These are phyloP conservation scores for Drosophila subsilvestris DNA, from an alignment of 2,888 invertebrate genomes.

Conservation along the genomic window DNA sequence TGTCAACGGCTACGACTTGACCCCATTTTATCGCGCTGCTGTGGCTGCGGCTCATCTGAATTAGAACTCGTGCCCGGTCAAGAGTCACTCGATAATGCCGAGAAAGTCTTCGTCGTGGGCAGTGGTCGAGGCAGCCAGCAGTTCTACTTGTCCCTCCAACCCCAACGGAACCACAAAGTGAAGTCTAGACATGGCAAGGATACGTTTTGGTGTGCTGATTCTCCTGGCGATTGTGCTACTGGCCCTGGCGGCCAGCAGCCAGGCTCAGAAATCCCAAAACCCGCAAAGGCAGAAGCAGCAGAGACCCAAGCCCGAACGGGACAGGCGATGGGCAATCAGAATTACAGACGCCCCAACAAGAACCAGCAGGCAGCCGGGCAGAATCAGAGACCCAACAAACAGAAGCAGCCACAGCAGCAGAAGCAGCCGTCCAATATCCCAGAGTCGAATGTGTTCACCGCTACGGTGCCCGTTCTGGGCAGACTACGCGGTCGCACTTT, in stretches of 20 bases:
- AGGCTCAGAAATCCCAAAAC: constrained; percentile 46
- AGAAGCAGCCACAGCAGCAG: constrained; percentile 19
- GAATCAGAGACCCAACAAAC: constrained; percentile 23
- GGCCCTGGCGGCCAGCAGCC: constrained; percentile 37
- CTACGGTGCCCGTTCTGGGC: constrained; percentile 73
- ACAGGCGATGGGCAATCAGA: constrained; percentile 13
- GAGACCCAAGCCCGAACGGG: constrained; percentile 29
- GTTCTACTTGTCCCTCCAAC: constrained; percentile 45
- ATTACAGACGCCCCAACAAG: constrained; percentile 43
- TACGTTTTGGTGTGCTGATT: constrained; percentile 42
- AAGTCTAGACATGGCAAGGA: constrained; percentile 49
- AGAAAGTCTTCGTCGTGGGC: constrained; percentile 72
- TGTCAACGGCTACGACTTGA: constrained; percentile 44
- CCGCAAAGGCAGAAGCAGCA: constrained; percentile 44
- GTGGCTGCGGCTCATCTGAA: constrained; percentile 46
- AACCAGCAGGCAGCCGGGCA: constrained; percentile 26
- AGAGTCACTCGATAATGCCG: constrained; percentile 57
- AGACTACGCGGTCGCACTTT: constrained; percentile 74
- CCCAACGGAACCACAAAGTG: constrained; percentile 28
- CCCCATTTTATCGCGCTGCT: constrained; percentile 47
- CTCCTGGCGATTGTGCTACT: constrained; percentile 51
- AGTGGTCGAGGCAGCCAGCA: constrained; percentile 29
- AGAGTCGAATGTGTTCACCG: constrained; percentile 51
- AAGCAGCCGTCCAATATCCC: constrained; percentile 24
- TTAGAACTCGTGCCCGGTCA: constrained; percentile 60